Evolutionary conservation across 1,140 invertebrate genomes (phyloP).

Genomic region (Liolophura sinensis): DNA sequence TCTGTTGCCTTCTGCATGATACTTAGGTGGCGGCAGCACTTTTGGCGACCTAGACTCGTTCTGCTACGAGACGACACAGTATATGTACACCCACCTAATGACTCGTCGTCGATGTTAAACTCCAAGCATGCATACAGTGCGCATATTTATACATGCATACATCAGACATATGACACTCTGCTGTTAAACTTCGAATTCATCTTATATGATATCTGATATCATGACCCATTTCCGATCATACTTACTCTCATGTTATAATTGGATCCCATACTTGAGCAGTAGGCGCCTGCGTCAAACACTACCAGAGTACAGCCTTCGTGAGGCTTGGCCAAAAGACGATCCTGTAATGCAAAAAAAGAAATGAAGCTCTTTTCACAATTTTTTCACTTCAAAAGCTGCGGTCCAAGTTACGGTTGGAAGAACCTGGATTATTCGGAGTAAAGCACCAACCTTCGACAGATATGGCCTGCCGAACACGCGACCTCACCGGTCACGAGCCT

Average conservation of each 20-base stretch:
- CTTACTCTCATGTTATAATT: constrained; percentile 61
- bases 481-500: too few relatives aligned
- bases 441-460: background rate
- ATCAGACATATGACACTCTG: too few relatives aligned
- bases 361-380: background rate
- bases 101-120: too few relatives aligned
- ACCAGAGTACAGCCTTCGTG: constrained; percentile 48
- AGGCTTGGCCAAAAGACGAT: constrained; percentile 41
- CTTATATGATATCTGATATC: too few relatives aligned
- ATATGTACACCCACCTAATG: too few relatives aligned
- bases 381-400: background rate
- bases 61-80: too few relatives aligned
- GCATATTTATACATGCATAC: too few relatives aligned
- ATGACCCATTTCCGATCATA: background rate
- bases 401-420: background rate
- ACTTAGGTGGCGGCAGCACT: too few relatives aligned
- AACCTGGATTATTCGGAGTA: background rate
- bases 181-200: too few relatives aligned
- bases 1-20: too few relatives aligned
- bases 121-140: too few relatives aligned
- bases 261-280: constrained; percentile 58
- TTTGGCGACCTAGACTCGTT: too few relatives aligned
- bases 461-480: background rate
- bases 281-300: constrained; percentile 61
- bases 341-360: constrained; percentile 37